Evolutionary conservation across 53 echinoderm and acorn worm species (phyloP), one percentile per base, ranked within the genome.

Genomic region (Luidia sarsii): DNA sequence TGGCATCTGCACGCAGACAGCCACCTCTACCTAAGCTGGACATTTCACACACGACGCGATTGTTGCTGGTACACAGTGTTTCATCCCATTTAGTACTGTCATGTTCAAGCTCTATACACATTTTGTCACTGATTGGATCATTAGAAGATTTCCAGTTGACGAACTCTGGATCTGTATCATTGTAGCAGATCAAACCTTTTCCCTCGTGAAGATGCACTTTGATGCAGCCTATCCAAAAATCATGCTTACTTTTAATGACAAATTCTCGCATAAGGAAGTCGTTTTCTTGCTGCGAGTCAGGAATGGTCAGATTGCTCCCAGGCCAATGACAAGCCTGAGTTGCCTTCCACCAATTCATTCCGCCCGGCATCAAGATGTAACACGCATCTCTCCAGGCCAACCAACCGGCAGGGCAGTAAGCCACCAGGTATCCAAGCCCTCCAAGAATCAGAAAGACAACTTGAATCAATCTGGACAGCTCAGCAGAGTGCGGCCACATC

Each of bases 261-360:
- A 64, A 36, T 64, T 64, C 64, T 38, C 19, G 64, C 64, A 35
- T 36, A 9, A 64, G 20, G 9, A 36, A 64, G 37, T 64, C 20
- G 19, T 37, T 15, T 37, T 64, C 64, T 64, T 2, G 36, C 11
- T 37, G 36, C 38, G 64, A 64, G 64, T 64, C 20, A n/a, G 38
- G 64, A 19, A 64, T 38, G 36, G 37, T 8, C 64, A 64, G 18
- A 28, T 20, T 19, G 19, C 36, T 64, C 38, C 64, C 64, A 15
- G 36, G 38, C 36, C 64, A 38, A 19, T 64, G 19, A n/a, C 64
- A 64, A 64, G 18, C 35, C 38, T 64, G 7, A 14, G 35, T 16
- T 36, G 64, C 64, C 20, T 64, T 14, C 36, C n/a, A 37, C 64
- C 64, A 64, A 35, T 35, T 18, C 64, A 64, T 64, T 14, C 21